Percentiles rank a stretch among this genome's conserved stretches.
Conservation (phyloP, 2,888 invertebrate species). For the Xanthia icteritia region DNA sequence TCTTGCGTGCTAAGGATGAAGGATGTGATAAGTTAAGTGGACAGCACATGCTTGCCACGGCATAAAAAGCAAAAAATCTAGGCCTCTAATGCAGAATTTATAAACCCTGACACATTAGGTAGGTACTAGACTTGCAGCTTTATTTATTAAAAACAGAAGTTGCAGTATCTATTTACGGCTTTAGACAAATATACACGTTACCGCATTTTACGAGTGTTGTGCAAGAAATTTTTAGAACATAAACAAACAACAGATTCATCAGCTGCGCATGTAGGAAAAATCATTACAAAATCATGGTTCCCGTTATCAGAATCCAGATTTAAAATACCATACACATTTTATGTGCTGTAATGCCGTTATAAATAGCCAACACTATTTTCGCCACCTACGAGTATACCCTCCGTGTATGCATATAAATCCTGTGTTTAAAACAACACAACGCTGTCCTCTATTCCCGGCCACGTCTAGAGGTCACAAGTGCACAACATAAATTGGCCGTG, state of each 20-base stretch:
- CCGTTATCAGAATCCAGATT: slow-evolving; percentile 23
- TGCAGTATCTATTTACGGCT: slow-evolving; percentile 22
- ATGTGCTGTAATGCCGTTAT: slow-evolving; percentile 35
- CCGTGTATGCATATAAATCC: slow-evolving; percentile 47
- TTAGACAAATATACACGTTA: slow-evolving; percentile 28
- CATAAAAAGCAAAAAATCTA: slow-evolving; percentile 38
- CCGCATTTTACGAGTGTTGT: slow-evolving; percentile 3
- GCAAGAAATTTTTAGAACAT: slow-evolving; percentile 34
- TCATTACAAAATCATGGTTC: slow-evolving; percentile 25
- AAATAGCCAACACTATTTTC: slow-evolving; percentile 52
- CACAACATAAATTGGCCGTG: slow-evolving; percentile 74
- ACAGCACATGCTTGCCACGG: slow-evolving; percentile 47
- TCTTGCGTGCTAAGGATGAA: slow-evolving; percentile 68
- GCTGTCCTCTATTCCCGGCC: slow-evolving; percentile 56
- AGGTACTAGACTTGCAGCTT: neutral
- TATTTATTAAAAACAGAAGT: slow-evolving; percentile 20
- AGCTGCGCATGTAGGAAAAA: slow-evolving; percentile 26
- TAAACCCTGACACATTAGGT: slow-evolving; percentile 26
- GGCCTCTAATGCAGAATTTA: slow-evolving; percentile 27
- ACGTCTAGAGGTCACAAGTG: slow-evolving; percentile 69
- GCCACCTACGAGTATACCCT: slow-evolving; percentile 30
- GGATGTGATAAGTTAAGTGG: slow-evolving; percentile 65
- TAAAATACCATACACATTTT: slow-evolving; percentile 35
- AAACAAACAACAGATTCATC: slow-evolving; percentile 17
- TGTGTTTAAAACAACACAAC: slow-evolving; percentile 47